A percentile compares a stretch with the other conserved stretches of the same genome.
Evolutionary conservation across 2,113 vertebrate species (phyloP).

Genomic region (Bungarus multicinctus): DNA sequence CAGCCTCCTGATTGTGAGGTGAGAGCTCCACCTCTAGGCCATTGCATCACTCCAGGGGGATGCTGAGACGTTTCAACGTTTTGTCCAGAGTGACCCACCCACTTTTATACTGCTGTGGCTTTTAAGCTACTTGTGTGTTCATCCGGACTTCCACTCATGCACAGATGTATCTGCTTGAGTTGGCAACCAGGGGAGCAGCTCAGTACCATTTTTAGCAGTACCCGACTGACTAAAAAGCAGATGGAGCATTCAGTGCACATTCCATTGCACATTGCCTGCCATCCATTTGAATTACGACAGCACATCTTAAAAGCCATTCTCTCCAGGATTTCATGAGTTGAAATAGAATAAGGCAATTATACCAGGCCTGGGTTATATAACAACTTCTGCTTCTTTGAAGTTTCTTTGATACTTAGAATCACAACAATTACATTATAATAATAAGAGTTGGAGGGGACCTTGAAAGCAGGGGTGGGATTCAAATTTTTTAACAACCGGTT

Average conservation of each 20-base stretch:
- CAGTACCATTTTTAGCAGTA: not conserved
- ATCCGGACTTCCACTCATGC: not conserved
- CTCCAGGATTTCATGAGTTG: not conserved
- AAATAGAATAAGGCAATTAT: not conserved
- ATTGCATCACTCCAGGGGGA: not conserved
- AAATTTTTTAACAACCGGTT: too few species aligned
- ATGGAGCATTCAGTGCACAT: not conserved
- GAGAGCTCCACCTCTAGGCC: too few species aligned
- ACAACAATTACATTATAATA: not conserved
- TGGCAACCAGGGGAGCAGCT: not conserved
- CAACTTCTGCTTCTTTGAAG: too few species aligned
- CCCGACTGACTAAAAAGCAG: not conserved
- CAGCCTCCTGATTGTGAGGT: too few species aligned
- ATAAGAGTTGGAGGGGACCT: not conserved
- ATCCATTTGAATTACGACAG: conserved; percentile 3
- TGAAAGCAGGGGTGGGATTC: too few species aligned
- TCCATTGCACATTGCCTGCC: not conserved
- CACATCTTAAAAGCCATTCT: not conserved
- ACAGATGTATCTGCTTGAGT: too few species aligned
- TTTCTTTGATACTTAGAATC: not conserved
- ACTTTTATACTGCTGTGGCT: not conserved
- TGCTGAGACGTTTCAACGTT: not conserved
- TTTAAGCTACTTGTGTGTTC: not conserved
- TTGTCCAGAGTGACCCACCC: not conserved
- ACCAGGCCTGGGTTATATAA: not conserved